Evolutionary conservation across 2,797 vertebrate genomes (phyloP).

Genomic region (Loriculus beryllinus): DNA sequence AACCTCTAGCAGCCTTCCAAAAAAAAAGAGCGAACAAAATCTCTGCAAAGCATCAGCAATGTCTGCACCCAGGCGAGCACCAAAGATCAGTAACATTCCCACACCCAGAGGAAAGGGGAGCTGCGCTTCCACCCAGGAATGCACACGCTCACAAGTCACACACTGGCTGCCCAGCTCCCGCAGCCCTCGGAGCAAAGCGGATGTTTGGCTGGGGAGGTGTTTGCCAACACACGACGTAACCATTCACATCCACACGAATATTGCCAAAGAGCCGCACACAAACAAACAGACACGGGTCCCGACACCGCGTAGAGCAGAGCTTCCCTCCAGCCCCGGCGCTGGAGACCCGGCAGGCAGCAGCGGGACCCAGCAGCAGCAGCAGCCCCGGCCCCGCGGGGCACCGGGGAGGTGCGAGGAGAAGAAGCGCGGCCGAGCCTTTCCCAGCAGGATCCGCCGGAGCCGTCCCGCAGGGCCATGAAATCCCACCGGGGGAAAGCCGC

Average conservation of each 20-base stretch:
- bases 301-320: background rate
- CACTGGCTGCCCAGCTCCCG: background rate
- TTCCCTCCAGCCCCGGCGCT: background rate
- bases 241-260: background rate
- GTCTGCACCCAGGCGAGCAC: background rate
- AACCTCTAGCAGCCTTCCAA: background rate
- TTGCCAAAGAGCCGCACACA: background rate
- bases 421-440: background rate
- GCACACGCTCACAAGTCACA: accelerated
- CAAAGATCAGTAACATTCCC: background rate
- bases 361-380: background rate
- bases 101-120: background rate
- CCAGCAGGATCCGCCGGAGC: background rate
- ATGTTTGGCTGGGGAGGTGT: background rate
- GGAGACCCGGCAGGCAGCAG: background rate
- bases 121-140: accelerated
- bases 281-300: background rate
- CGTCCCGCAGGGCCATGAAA: background rate
- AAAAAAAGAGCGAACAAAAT: background rate
- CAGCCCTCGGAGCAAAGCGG: background rate
- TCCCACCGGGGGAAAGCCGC: background rate
- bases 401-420: background rate
- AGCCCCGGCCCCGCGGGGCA: background rate
- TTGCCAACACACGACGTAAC: background rate
- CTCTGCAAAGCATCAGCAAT: background rate